Percentiles rank a stretch among this genome's conserved stretches.
Conservation (phyloP, 2,888 invertebrate genomes). For the Autographa gamma region DNA sequence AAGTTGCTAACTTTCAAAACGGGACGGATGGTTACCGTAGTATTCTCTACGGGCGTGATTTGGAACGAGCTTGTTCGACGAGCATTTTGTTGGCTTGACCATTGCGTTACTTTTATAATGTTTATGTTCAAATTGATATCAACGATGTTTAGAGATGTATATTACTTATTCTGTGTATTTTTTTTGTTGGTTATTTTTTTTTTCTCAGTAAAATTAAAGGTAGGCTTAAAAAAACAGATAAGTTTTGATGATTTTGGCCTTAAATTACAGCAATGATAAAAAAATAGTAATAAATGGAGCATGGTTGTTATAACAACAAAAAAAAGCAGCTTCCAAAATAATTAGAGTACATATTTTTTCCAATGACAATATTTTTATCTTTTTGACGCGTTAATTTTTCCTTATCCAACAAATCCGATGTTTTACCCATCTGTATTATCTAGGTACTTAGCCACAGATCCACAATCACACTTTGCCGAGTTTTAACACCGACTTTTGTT, state of each 20-base stretch:
- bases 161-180: too few relatives aligned
- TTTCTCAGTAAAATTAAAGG: too few relatives aligned
- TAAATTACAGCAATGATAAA: background rate
- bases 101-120: background rate
- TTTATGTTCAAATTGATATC: background rate
- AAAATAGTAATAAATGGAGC: too few relatives aligned
- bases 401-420: slow-evolving; percentile 14
- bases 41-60: slow-evolving; percentile 48
- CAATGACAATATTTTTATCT: too few relatives aligned
- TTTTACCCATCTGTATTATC: slow-evolving; percentile 41
- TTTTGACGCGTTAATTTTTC: background rate
- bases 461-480: slow-evolving; percentile 72
- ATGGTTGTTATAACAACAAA: too few relatives aligned
- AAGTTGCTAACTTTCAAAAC: slow-evolving; percentile 82
- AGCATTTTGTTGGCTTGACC: slow-evolving; percentile 17
- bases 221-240: too few relatives aligned
- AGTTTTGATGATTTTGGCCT: too few relatives aligned
- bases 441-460: slow-evolving; percentile 68
- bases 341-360: too few relatives aligned
- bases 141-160: too few relatives aligned
- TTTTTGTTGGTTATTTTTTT: too few relatives aligned
- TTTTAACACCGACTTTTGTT: slow-evolving; percentile 75
- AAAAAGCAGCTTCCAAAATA: too few relatives aligned
- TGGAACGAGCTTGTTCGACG: slow-evolving; percentile 20
- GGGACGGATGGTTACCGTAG: slow-evolving; percentile 77